Percentiles rank a stretch among this genome's conserved stretches.
These are phyloP conservation scores for Luehdorfia chinensis DNA, from an alignment of 1,140 invertebrate genomes.

Conservation along the genomic window DNA sequence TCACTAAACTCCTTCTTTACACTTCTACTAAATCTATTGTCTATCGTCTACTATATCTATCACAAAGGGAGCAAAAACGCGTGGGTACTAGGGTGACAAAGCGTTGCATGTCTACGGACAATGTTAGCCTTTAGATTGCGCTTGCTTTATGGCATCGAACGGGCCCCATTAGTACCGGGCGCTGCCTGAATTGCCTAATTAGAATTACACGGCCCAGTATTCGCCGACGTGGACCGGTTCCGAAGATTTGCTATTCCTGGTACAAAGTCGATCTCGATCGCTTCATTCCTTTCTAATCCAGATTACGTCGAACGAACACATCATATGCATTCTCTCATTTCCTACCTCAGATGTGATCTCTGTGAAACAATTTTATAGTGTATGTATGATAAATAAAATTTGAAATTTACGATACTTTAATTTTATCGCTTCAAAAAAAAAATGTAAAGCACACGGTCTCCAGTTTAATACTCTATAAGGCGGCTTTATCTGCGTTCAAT, in stretches of 20 bases:
- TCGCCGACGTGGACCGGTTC: conserved; percentile 36
- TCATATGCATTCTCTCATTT: not conserved
- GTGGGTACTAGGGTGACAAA: conserved; percentile 63
- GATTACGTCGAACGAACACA: too few relatives aligned
- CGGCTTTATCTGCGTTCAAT: conserved; percentile 41
- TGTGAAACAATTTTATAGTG: conserved; percentile 1
- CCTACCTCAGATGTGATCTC: not conserved
- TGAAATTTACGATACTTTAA: conserved; percentile 41
- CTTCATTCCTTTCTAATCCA: not conserved
- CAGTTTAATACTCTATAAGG: conserved; percentile 37
- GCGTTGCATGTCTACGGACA: conserved; percentile 63
- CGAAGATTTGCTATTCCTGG: conserved; percentile 43
- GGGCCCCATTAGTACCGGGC: conserved; percentile 52
- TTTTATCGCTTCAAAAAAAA: conserved; percentile 41
- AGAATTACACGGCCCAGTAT: conserved; percentile 65
- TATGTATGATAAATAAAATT: conserved; percentile 33
- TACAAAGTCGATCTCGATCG: conserved; percentile 34
- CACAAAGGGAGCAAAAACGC: conserved; percentile 21
- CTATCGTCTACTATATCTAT: conserved; percentile 11
- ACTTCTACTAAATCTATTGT: conserved; percentile 17
- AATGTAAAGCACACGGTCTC: conserved; percentile 30
- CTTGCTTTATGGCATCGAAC: conserved; percentile 56
- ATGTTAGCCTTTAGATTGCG: conserved; percentile 67
- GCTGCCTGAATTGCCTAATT: conserved; percentile 68
- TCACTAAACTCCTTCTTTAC: conserved; percentile 12